Conservation (phyloP, 2,888 invertebrate genomes). For the Epinotia bilunana region DNA sequence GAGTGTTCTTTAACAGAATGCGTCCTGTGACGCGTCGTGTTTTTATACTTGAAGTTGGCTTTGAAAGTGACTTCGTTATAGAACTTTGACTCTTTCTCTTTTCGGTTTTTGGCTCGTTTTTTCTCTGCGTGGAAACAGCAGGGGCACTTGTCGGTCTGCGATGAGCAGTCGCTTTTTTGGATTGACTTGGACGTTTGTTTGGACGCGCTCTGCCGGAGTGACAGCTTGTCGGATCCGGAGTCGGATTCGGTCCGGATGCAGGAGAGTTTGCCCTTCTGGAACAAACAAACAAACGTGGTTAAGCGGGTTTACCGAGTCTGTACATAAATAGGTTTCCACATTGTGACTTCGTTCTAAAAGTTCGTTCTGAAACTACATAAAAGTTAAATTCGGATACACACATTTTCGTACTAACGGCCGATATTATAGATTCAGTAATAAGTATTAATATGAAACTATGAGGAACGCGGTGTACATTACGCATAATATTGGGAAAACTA, state of each 20-base stretch:
- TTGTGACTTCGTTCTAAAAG: neutral
- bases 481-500: neutral
- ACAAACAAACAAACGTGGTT: slow-evolving; percentile 55
- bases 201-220: slow-evolving; percentile 71
- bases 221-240: slow-evolving; percentile 77
- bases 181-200: slow-evolving; percentile 71
- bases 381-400: neutral
- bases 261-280: slow-evolving; percentile 75
- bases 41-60: slow-evolving; percentile 75
- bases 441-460: neutral
- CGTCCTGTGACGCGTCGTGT: slow-evolving; percentile 72
- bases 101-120: slow-evolving; percentile 60
- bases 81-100: slow-evolving; percentile 70
- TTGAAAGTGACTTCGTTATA: slow-evolving; percentile 77
- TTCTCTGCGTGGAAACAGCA: slow-evolving; percentile 75
- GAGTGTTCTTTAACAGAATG: slow-evolving; percentile 83
- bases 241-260: slow-evolving; percentile 80
- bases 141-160: slow-evolving; percentile 73
- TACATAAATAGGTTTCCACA: neutral
- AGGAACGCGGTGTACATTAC: neutral
- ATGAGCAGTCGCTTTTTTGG: slow-evolving; percentile 70
- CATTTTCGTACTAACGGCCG: neutral
- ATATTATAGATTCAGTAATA: neutral
- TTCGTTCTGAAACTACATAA: neutral
- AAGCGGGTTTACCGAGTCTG: slow-evolving; percentile 1